These are phyloP conservation scores for Pontoporia blainvillei DNA, from an alignment of 2,113 vertebrate species.

Conservation along the genomic window DNA sequence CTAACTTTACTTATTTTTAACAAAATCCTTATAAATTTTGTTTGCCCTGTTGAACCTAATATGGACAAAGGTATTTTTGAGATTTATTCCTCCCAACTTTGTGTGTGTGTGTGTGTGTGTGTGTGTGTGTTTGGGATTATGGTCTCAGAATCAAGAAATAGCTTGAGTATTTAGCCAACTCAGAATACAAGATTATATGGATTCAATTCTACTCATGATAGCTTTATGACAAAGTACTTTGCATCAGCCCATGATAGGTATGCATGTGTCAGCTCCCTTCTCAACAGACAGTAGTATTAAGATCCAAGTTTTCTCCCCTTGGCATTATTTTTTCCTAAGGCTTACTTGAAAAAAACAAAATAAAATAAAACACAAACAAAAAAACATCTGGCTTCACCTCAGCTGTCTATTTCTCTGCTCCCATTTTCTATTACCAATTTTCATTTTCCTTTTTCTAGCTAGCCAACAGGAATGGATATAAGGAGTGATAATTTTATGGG, in stretches of 20 bases:
- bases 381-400: background rate
- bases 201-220: background rate
- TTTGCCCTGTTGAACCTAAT: background rate
- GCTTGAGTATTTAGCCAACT: background rate
- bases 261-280: background rate
- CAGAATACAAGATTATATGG: background rate
- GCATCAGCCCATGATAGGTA: background rate
- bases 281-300: background rate
- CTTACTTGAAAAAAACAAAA: background rate
- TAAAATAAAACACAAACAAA: background rate
- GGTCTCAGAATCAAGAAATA: background rate
- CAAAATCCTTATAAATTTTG: background rate
- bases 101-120: background rate
- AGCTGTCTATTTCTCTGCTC: background rate
- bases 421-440: background rate
- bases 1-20: background rate
- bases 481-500: background rate
- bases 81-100: background rate
- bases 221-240: background rate
- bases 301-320: background rate
- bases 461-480: fast-evolving
- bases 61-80: background rate
- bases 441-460: background rate
- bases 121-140: background rate
- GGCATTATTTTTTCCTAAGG: background rate